Evolutionary conservation across 2,797 vertebrate genomes (phyloP).

Genomic region (Cossypha polioptera): DNA sequence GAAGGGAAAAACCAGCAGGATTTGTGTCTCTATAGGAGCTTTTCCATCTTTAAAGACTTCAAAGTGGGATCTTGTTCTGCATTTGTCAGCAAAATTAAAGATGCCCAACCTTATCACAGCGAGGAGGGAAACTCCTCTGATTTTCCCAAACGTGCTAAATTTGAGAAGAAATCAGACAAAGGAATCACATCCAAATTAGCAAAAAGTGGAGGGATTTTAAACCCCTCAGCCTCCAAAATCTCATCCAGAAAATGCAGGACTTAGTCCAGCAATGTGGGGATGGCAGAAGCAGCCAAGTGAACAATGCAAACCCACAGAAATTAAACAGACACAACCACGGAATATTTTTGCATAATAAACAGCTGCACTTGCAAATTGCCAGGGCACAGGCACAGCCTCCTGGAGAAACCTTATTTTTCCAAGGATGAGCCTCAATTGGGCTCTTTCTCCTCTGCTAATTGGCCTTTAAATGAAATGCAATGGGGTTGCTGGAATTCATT

Average conservation of each 20-base stretch:
- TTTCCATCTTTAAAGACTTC: background rate
- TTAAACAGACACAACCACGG: background rate
- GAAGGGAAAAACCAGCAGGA: background rate
- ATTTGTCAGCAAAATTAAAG: background rate
- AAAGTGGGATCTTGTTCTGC: background rate
- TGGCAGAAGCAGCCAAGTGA: background rate
- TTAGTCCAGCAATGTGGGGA: background rate
- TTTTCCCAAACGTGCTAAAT: background rate
- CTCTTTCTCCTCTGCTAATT: conserved; percentile 53
- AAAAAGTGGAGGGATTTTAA: background rate
- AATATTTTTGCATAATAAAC: conserved; percentile 37
- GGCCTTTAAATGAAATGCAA: conserved; percentile 27
- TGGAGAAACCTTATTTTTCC: background rate
- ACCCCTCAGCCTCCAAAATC: background rate
- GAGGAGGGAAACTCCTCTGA: background rate
- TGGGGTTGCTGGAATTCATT: background rate
- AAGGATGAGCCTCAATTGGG: background rate
- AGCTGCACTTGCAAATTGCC: background rate
- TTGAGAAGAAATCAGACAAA: background rate
- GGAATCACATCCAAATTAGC: background rate
- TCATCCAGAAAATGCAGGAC: background rate
- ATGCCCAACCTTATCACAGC: background rate
- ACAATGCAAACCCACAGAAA: conserved; percentile 26
- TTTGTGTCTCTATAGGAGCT: background rate
- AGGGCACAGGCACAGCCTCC: background rate